Conservation (phyloP, 2,888 invertebrate species). For the Orchesella flavescens region DNA sequence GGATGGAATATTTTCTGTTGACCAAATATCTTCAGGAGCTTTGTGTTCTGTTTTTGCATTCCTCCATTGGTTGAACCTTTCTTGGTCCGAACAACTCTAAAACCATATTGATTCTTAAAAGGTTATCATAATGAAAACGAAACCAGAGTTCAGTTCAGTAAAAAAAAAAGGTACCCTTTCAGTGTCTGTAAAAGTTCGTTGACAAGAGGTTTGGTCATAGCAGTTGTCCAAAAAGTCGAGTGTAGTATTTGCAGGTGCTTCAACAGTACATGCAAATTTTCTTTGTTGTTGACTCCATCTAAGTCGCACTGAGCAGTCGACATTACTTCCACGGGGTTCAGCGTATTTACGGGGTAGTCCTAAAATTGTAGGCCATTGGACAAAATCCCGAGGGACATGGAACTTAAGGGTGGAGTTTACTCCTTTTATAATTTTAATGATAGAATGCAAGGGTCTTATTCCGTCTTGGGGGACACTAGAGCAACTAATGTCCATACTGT, state of each 20-base stretch:
- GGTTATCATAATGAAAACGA: too few species aligned
- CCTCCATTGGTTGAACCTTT: neutral
- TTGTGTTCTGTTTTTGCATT: neutral
- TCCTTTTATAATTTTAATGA: neutral
- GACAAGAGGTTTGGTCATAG: slow-evolving; percentile 8
- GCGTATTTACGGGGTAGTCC: neutral
- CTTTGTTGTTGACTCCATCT: neutral
- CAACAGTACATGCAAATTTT: neutral
- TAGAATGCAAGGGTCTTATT: neutral
- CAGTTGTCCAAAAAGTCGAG: slow-evolving; percentile 32
- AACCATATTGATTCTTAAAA: too few species aligned
- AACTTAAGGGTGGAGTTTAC: neutral
- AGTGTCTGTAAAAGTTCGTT: neutral
- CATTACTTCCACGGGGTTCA: neutral
- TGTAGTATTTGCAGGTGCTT: neutral
- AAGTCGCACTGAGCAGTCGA: slow-evolving; percentile 1
- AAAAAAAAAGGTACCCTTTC: too few species aligned
- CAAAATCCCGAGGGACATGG: neutral
- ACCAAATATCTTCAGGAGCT: neutral
- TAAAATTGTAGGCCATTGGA: too few species aligned
- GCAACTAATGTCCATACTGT: neutral
- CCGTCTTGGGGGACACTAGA: neutral
- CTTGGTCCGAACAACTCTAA: too few species aligned
- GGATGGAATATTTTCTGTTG: slow-evolving; percentile 2
- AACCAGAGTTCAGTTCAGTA: too few species aligned